phyloP scores from a whole-genome alignment of 2,797 vertebrate genomes.

The Mormyrus proboscirostris region DNA sequence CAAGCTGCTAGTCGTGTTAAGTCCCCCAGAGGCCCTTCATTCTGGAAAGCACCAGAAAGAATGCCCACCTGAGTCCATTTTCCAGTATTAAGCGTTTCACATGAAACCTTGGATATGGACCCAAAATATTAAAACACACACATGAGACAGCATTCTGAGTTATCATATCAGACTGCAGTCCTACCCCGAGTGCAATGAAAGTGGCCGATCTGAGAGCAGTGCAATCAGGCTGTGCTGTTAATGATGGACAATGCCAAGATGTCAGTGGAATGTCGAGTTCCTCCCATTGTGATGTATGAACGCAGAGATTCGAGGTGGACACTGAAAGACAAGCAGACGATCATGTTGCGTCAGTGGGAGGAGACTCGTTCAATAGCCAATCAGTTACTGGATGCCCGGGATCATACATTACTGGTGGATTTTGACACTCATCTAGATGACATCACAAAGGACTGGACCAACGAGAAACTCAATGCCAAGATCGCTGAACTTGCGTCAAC shows the following conservation, averaged over 20 bases:
- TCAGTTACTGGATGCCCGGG: slow-evolving; percentile 69
- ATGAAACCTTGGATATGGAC: background rate
- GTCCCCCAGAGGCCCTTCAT: background rate
- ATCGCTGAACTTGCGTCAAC: slow-evolving; percentile 59
- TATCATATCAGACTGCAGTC: background rate
- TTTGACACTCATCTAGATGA: slow-evolving; percentile 85
- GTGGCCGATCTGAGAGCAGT: too few relatives aligned
- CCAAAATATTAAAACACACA: background rate
- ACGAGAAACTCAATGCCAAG: slow-evolving; percentile 74
- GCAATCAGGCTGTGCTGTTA: too few relatives aligned
- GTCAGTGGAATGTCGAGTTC: too few relatives aligned
- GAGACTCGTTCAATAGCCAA: slow-evolving; percentile 68
- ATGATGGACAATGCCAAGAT: too few relatives aligned
- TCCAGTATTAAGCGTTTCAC: slow-evolving; percentile 14
- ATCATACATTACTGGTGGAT: slow-evolving; percentile 65
- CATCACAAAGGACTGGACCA: slow-evolving; percentile 86
- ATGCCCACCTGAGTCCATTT: background rate
- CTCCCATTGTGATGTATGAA: too few relatives aligned
- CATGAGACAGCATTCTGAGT: background rate
- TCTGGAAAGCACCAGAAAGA: background rate
- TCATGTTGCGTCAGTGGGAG: slow-evolving; percentile 86
- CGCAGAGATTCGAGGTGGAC: slow-evolving; percentile 63
- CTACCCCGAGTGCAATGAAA: too few relatives aligned
- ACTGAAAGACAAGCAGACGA: slow-evolving; percentile 82
- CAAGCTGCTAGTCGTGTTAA: background rate